These are phyloP conservation scores for Caenorhabditis sp. DNA, from an alignment of 2,888 invertebrate genomes.

Conservation along the genomic window DNA sequence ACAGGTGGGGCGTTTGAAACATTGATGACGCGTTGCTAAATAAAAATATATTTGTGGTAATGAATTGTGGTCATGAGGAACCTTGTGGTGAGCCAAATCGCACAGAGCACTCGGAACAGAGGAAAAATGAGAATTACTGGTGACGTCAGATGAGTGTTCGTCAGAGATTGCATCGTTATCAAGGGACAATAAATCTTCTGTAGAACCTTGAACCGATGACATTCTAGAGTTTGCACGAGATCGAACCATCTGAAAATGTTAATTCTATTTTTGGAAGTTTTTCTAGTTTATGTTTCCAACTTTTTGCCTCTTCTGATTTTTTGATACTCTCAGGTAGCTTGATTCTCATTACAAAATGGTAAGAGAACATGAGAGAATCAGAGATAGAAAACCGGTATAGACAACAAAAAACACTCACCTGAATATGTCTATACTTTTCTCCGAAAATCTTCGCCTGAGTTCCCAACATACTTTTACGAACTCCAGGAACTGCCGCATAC, in stretches of 20 bases:
- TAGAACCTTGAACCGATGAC: conserved; percentile 53
- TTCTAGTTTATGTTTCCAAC: too few species aligned
- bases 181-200: conserved; percentile 48
- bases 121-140: background rate
- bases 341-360: too few species aligned
- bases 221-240: conserved; percentile 57
- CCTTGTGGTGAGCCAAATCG: conserved; percentile 41
- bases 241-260: conserved; percentile 43
- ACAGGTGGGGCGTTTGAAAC: conserved; percentile 68
- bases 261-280: background rate
- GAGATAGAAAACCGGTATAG: too few species aligned
- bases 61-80: too few species aligned
- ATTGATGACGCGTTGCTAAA: conserved; percentile 66
- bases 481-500: conserved; percentile 65
- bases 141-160: conserved; percentile 14
- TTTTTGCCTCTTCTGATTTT: too few species aligned
- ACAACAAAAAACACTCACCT: conserved; percentile 21
- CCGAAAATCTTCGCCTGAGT: conserved; percentile 63
- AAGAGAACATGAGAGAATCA: too few species aligned
- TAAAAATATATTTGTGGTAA: conserved; percentile 13
- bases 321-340: too few species aligned
- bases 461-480: conserved; percentile 63
- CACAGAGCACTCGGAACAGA: conserved; percentile 5
- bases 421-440: conserved; percentile 57
- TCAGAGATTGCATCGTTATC: conserved; percentile 48